Percentiles rank a stretch among this genome's conserved stretches.
These are phyloP conservation scores for Drosophila cyrtoloma DNA, from an alignment of 2,888 invertebrate species.

Conservation along the genomic window DNA sequence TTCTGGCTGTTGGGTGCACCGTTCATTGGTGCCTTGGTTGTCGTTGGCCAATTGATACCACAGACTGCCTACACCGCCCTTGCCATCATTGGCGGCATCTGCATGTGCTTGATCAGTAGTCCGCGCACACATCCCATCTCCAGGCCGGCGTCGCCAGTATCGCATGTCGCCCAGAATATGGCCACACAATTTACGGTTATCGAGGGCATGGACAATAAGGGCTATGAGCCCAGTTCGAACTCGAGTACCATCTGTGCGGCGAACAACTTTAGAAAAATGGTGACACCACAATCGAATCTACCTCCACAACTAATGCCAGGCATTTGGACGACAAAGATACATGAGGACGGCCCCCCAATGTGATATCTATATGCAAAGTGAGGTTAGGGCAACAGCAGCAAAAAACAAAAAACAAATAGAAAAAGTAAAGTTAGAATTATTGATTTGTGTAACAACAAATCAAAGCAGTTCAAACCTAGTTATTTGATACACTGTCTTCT, in stretches of 20 bases:
- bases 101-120: conserved; percentile 83
- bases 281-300: conserved; percentile 83
- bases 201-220: conserved; percentile 80
- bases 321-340: conserved; percentile 84
- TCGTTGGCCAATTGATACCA: conserved; percentile 84
- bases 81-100: conserved; percentile 83
- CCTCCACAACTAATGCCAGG: conserved; percentile 85
- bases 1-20: conserved; percentile 85
- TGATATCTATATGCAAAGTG: conserved; percentile 33
- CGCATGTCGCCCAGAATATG: conserved; percentile 64
- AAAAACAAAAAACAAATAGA: not conserved
- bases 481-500: conserved; percentile 53
- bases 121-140: conserved; percentile 82
- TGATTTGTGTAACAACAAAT: not conserved
- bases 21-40: conserved; percentile 84
- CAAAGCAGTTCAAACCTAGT: conserved; percentile 31
- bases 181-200: conserved; percentile 68
- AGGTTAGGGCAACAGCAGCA: conserved; percentile 4
- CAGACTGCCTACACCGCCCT: conserved; percentile 84
- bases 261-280: conserved; percentile 73
- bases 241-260: conserved; percentile 64
- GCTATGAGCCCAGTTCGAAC: conserved; percentile 51
- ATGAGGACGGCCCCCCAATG: conserved; percentile 75
- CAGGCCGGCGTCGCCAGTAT: conserved; percentile 43
- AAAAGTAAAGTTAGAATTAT: conserved; percentile 12